Evolutionary conservation across 2,888 invertebrate species (phyloP).

Genomic region (Sphaerophoria rueppellii): DNA sequence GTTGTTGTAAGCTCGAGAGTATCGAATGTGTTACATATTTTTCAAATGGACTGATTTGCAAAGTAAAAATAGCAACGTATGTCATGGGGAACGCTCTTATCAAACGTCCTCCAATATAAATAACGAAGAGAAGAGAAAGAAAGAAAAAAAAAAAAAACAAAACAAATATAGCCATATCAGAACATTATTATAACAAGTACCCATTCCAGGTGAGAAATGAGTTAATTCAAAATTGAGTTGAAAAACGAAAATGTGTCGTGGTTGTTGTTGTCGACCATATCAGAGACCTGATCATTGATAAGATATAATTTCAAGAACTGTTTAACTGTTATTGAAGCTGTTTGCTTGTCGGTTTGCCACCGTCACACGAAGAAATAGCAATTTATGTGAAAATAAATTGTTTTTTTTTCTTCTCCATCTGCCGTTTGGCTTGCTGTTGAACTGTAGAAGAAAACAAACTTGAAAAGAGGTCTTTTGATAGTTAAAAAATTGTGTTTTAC

Average conservation of each 20-base stretch:
- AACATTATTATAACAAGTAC: conserved; percentile 35
- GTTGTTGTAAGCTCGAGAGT: not conserved
- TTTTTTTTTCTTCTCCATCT: too few relatives aligned
- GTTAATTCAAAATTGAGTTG: not conserved
- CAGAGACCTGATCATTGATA: conserved; percentile 14
- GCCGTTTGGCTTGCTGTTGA: too few relatives aligned
- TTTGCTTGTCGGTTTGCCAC: too few relatives aligned
- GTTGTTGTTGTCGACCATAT: conserved; percentile 7
- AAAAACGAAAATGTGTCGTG: conserved; percentile 17
- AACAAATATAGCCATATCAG: conserved; percentile 37
- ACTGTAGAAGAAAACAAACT: too few relatives aligned
- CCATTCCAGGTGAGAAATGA: conserved; percentile 32
- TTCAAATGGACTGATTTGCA: conserved; percentile 46
- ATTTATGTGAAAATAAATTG: too few relatives aligned
- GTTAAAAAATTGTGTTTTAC: too few relatives aligned
- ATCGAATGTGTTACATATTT: conserved; percentile 10
- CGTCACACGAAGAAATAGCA: too few relatives aligned
- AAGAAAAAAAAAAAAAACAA: not conserved
- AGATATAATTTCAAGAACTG: conserved; percentile 45
- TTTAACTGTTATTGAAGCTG: too few relatives aligned
- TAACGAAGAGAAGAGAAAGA: too few relatives aligned
- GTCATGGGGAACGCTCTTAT: conserved; percentile 55
- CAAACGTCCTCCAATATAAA: conserved; percentile 16
- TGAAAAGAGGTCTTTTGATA: too few relatives aligned
- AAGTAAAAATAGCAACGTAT: conserved; percentile 58